Percentiles rank a stretch among this genome's conserved stretches.
Conservation (phyloP, 2,113 vertebrate genomes). For the Eudyptes chrysolophus region DNA sequence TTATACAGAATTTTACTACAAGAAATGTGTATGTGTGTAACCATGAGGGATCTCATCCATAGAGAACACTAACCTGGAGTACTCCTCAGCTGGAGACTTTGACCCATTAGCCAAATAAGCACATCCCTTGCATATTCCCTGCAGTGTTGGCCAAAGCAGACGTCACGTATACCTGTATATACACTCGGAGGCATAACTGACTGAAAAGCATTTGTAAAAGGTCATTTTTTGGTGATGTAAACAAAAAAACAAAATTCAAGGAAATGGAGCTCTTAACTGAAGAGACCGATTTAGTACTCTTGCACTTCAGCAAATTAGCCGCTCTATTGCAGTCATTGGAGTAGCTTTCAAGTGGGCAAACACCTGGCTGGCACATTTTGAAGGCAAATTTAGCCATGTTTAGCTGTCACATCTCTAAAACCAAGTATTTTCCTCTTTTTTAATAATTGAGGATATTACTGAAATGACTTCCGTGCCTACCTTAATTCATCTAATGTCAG, state of each 20-base stretch:
- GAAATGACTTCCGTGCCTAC: fast-evolving
- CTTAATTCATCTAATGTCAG: neutral
- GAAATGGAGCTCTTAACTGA: neutral
- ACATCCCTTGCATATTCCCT: neutral
- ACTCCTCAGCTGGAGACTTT: neutral
- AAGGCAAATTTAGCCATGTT: neutral
- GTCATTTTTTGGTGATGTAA: neutral
- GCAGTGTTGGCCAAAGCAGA: neutral
- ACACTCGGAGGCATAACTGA: neutral
- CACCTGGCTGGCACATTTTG: neutral
- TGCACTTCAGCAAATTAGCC: slow-evolving; percentile 5
- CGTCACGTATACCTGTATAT: too few species aligned
- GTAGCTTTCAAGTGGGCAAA: slow-evolving; percentile 26
- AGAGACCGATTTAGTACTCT: neutral
- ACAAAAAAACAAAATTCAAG: neutral
- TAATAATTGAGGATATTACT: neutral
- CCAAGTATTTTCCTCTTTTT: neutral
- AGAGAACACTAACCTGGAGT: neutral
- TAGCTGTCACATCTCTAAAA: neutral
- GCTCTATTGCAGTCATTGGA: neutral
- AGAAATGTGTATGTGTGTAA: neutral
- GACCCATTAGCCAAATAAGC: neutral
- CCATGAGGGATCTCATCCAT: neutral
- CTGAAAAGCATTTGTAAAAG: neutral
- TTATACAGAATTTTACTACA: neutral